Conservation (phyloP, 1,140 invertebrate species). For the Caligus rogercresseyi region DNA sequence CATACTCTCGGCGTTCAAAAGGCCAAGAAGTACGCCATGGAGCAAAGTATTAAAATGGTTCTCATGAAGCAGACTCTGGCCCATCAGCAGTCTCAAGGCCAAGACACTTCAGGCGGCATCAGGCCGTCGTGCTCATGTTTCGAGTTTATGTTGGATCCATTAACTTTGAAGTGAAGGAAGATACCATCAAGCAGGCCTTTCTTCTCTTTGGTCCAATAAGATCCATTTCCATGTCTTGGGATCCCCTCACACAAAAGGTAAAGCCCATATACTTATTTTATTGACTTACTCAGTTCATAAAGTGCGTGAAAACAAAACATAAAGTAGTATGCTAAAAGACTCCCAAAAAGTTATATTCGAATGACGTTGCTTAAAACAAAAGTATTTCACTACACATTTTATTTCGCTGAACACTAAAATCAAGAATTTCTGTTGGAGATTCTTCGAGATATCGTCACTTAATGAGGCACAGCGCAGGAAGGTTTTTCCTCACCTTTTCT, state of each 20-base stretch:
- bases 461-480: too few species aligned
- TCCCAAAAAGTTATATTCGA: too few species aligned
- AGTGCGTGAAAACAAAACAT: too few species aligned
- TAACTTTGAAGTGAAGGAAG: slow-evolving; percentile 97
- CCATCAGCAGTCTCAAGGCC: slow-evolving; percentile 84
- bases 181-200: slow-evolving; percentile 94
- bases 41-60: slow-evolving; percentile 97
- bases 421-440: too few species aligned
- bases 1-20: slow-evolving; percentile 68
- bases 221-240: slow-evolving; percentile 98
- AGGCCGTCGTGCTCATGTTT: slow-evolving; percentile 85
- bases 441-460: too few species aligned
- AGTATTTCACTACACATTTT: too few species aligned
- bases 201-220: slow-evolving; percentile 97
- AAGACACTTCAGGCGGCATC: slow-evolving; percentile 66
- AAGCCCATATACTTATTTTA: too few species aligned
- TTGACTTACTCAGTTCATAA: too few species aligned
- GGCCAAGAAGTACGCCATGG: slow-evolving; percentile 98
- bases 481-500: too few species aligned
- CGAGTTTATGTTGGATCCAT: slow-evolving; percentile 98
- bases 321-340: too few species aligned
- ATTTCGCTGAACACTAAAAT: too few species aligned
- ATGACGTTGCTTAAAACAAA: too few species aligned
- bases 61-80: slow-evolving; percentile 95
- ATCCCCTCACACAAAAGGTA: slow-evolving; percentile 88